Base-by-base conservation (phyloP, 64 coral and sea anemone genomes). In the Astreopora myriophthalma region DNA sequence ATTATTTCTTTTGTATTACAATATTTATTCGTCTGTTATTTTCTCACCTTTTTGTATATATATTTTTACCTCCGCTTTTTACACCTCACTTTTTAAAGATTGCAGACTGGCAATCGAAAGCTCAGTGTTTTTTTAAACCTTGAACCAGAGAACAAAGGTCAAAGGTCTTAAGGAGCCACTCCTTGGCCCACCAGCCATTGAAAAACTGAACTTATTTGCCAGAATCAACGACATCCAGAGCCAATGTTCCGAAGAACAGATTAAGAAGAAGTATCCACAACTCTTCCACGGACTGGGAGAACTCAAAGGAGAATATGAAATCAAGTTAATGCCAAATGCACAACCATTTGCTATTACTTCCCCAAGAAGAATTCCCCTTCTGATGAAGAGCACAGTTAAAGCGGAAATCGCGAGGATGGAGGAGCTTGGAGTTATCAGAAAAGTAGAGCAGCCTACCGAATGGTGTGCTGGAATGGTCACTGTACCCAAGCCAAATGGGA, bases 251-350 rank as follows among this genome's bases (percentile, higher is more conserved):
- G 63, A 67, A 24, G 63, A 67, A 67, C 22, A 28, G 63, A 67
- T 67, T 67, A 67, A 67, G 26, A 28, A 24, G 26, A 67, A 24
- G 26, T 67, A 67, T 28, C 63, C 64, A 28, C 64, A 68, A 29
- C 64, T 68, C 6, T 68, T 68, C 23, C 27, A 68, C 23, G 69
- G 90, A 48, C 65, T 86, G 68, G 79, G 90, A 49, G 85, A 92
- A 84, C 90, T 92, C n/a, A 48, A 83, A 34, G 79, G 90, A 37
- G 71, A 85, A 84, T 85, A 92, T 25, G 38, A 75, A 65, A 92
- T 92, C 71, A 40, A 92, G 52, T 57, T 75, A 46, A 92, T 24
- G 40, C 79, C 84, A 67, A 77, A 55, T 67, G 79, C 90, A 85
- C 77, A 84, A 75, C 77, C 76, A 82, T 82, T 80, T 82, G 88